A percentile compares a stretch with the other conserved stretches of the same genome.
phyloP scores from a whole-genome alignment of 37 sponge, comb jelly and placozoan species.

The Cliona cf. orientalis region DNA sequence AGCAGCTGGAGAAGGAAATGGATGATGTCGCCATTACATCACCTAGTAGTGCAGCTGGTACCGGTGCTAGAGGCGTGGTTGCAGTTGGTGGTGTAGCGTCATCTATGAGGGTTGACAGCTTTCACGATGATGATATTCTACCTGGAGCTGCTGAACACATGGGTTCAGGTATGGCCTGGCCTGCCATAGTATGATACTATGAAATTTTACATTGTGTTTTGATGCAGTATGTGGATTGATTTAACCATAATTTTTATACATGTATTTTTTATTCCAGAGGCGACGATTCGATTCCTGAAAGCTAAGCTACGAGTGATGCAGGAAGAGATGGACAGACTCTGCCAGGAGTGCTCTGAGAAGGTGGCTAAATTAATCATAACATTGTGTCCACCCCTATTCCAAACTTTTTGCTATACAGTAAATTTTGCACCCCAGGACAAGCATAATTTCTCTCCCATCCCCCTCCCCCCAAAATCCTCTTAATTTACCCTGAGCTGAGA shows the following conservation, averaged over 20 bases:
- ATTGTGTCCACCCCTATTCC: background rate
- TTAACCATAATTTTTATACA: background rate
- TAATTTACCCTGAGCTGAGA: background rate
- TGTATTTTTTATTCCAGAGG: constrained; percentile 38
- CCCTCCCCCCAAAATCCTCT: background rate
- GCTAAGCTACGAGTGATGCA: constrained; percentile 96
- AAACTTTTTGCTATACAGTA: background rate
- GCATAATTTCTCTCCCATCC: background rate
- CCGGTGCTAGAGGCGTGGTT: background rate
- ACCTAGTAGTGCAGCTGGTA: background rate
- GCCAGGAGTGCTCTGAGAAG: constrained; percentile 70
- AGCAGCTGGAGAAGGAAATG: background rate
- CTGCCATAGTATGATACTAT: background rate
- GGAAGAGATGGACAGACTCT: constrained; percentile 92
- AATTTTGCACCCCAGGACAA: background rate
- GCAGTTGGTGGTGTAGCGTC: background rate
- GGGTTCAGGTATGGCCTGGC: constrained; percentile 64
- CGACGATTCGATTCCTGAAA: constrained; percentile 85
- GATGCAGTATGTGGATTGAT: too few species aligned
- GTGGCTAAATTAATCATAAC: constrained; percentile 15
- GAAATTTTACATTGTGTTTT: too few species aligned
- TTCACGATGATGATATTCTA: constrained; percentile 51
- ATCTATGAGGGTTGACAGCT: background rate
- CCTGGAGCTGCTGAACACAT: constrained; percentile 71
- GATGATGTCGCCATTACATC: too few species aligned